These are phyloP conservation scores for Caenorhabditis japonica DNA, from an alignment of 2,888 invertebrate genomes.

Conservation along the genomic window DNA sequence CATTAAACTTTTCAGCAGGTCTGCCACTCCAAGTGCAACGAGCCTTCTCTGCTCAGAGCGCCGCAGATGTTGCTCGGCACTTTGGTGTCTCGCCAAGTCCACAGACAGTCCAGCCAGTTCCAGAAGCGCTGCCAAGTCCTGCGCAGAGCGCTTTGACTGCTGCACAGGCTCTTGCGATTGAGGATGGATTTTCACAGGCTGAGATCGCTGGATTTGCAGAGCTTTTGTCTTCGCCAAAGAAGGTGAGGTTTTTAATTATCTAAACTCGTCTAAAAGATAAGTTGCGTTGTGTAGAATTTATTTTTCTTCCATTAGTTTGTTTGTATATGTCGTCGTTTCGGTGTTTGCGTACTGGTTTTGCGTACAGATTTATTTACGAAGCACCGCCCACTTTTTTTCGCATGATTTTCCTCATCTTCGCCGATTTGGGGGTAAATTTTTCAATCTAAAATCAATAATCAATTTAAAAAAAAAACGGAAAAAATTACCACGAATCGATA, in stretches of 20 bases:
- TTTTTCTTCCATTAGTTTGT: too few species aligned
- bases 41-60: slow-evolving; percentile 56
- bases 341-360: too few species aligned
- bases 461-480: too few species aligned
- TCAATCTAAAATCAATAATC: too few species aligned
- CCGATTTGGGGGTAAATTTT: too few species aligned
- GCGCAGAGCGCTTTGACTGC: slow-evolving; percentile 6
- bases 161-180: slow-evolving; percentile 56
- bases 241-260: slow-evolving; percentile 53
- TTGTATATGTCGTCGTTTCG: too few species aligned
- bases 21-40: slow-evolving; percentile 58
- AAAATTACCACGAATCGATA: too few species aligned
- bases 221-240: slow-evolving; percentile 76
- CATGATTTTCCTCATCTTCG: too few species aligned
- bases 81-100: slow-evolving; percentile 55
- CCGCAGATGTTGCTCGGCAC: slow-evolving; percentile 53
- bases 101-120: slow-evolving; percentile 2
- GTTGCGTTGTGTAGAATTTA: too few species aligned
- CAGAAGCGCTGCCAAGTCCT: slow-evolving; percentile 1
- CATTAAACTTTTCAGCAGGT: slow-evolving; percentile 42
- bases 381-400: too few species aligned
- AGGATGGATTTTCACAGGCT: slow-evolving; percentile 73
- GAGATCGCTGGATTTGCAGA: slow-evolving; percentile 75
- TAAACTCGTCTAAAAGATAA: too few species aligned
- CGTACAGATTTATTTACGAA: too few species aligned